A percentile compares a stretch with the other conserved stretches of the same genome.
Conservation (phyloP, 2,113 vertebrate species). For the Rostratula benghalensis region DNA sequence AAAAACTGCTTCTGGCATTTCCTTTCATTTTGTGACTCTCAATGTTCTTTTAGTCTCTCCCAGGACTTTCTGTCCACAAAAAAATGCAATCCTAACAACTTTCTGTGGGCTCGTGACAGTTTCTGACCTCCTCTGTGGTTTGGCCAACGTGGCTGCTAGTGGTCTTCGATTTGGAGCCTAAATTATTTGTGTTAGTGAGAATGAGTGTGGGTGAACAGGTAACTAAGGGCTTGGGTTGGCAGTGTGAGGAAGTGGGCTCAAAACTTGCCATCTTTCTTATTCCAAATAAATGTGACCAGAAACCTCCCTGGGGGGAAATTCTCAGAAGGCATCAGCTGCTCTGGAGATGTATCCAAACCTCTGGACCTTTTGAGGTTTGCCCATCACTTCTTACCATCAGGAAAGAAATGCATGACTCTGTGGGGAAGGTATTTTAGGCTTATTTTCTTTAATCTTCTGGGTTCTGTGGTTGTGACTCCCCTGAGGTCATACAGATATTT, state of each 20-base stretch:
- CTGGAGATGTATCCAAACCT: not conserved
- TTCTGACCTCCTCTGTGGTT: not conserved
- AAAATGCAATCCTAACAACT: not conserved
- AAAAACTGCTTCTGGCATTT: not conserved
- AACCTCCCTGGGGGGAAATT: not conserved
- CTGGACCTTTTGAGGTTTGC: conserved; percentile 30
- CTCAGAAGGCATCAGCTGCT: not conserved
- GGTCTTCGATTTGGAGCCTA: not conserved
- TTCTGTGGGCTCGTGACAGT: not conserved
- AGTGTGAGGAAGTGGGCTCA: not conserved
- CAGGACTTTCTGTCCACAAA: not conserved
- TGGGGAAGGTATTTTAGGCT: conserved; percentile 62
- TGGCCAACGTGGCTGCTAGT: not conserved
- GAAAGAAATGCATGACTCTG: conserved; percentile 48
- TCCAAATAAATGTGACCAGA: not conserved
- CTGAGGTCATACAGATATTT: conserved; percentile 56
- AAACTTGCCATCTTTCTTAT: not conserved
- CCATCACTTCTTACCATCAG: not conserved
- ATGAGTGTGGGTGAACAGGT: not conserved
- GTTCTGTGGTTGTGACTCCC: conserved; percentile 37
- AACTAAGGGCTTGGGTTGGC: not conserved
- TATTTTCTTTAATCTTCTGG: conserved; percentile 65
- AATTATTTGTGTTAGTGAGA: not conserved
- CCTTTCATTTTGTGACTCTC: not conserved
- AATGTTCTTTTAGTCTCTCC: not conserved